Conservation (phyloP, 2,113 vertebrate species). For the Callionymus lyra region DNA sequence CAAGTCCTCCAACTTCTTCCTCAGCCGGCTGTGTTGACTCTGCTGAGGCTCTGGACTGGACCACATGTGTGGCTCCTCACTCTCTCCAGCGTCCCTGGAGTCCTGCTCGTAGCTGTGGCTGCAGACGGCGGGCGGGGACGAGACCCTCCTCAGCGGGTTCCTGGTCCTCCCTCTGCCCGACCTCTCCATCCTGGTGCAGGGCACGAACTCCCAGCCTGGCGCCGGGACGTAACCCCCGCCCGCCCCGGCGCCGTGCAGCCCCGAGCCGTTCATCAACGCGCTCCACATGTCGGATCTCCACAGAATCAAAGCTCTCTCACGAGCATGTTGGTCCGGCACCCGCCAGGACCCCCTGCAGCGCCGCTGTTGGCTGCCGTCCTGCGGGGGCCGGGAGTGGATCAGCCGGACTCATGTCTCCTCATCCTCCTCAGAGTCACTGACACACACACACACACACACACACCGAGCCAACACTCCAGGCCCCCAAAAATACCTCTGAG, state of each 20-base stretch:
- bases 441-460: slow-evolving; percentile 18
- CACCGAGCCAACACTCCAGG: slow-evolving; percentile 30
- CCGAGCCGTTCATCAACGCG: slow-evolving; percentile 57
- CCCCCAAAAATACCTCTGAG: slow-evolving; percentile 62
- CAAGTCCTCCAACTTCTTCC: slow-evolving; percentile 60
- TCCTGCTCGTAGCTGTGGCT: slow-evolving; percentile 43
- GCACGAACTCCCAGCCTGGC: slow-evolving; percentile 60
- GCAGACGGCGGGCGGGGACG: slow-evolving; percentile 57
- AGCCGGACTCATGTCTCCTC: no score
- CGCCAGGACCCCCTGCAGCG: slow-evolving; percentile 14
- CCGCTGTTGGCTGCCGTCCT: no score
- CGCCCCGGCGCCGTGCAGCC: slow-evolving; percentile 45
- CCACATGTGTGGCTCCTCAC: slow-evolving; percentile 45
- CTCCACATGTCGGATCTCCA: slow-evolving; percentile 43
- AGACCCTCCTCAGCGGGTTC: slow-evolving; percentile 47
- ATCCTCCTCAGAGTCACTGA: background rate
- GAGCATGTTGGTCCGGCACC: no score
- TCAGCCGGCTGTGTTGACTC: slow-evolving; percentile 49
- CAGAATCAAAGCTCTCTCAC: no score
- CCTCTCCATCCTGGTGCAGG: slow-evolving; percentile 41
- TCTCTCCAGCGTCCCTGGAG: slow-evolving; percentile 21
- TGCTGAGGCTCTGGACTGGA: slow-evolving; percentile 26
- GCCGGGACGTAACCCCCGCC: slow-evolving; percentile 52
- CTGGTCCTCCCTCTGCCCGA: slow-evolving; percentile 41
- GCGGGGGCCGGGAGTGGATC: slow-evolving; percentile 11